These are phyloP conservation scores for Pachymerium ferrugineum DNA, from an alignment of 2,888 invertebrate genomes.

Conservation along the genomic window DNA sequence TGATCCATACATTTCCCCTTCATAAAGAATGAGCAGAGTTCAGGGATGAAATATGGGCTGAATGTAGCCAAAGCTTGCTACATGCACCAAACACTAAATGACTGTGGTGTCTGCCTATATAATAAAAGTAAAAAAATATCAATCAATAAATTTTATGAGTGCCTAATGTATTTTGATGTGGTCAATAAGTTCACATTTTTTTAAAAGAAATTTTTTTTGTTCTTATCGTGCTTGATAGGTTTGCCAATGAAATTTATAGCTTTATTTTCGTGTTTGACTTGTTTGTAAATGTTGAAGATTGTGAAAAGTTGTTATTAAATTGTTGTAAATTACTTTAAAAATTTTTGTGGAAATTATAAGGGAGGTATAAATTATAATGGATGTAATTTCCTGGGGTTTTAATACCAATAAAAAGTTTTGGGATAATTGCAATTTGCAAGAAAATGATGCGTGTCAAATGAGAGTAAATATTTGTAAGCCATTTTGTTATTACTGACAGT, in stretches of 20 bases:
- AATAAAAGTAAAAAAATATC: background rate
- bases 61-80: background rate
- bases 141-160: slow-evolving; percentile 8
- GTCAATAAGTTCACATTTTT: background rate
- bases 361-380: no score
- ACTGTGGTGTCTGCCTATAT: background rate
- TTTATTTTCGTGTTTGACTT: background rate
- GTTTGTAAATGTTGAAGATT: no score
- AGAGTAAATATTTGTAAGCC: no score
- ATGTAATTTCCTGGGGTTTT: no score
- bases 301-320: no score
- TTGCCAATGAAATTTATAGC: background rate
- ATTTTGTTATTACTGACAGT: no score
- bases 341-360: no score
- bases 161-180: background rate
- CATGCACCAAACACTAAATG: background rate
- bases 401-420: no score
- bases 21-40: slow-evolving; percentile 6
- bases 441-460: no score
- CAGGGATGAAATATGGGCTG: background rate
- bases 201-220: background rate
- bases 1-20: slow-evolving; percentile 8
- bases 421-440: no score
- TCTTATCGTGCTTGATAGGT: background rate
- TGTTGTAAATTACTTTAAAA: no score